Conservation (phyloP, 2,797 vertebrate species). For the Pteropus rufus region DNA sequence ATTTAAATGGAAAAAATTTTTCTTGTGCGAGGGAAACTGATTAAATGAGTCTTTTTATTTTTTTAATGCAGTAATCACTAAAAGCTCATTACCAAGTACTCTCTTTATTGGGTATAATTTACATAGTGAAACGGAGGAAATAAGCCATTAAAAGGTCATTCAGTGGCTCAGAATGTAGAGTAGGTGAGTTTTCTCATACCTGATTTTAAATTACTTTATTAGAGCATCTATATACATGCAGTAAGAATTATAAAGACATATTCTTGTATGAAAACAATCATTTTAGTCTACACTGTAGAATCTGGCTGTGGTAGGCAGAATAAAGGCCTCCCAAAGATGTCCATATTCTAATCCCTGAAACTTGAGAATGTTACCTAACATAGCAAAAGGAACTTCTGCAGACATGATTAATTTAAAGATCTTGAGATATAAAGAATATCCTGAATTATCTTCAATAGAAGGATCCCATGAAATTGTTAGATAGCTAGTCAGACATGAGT, state of each 20-base stretch:
- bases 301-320: not conserved
- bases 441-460: not conserved
- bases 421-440: not conserved
- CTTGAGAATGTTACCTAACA: not conserved
- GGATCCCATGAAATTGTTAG: not conserved
- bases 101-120: conserved; percentile 41
- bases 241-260: not conserved
- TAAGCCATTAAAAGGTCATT: conserved; percentile 56
- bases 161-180: not conserved
- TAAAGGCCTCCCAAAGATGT: not conserved
- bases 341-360: not conserved
- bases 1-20: not conserved
- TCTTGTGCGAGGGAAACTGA: not conserved
- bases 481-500: no score
- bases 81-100: conserved; percentile 51
- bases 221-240: not conserved
- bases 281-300: not conserved
- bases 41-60: not conserved
- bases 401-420: not conserved
- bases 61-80: not conserved
- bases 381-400: not conserved
- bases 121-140: conserved; percentile 44
- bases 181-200: conserved; percentile 39
- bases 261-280: not conserved
- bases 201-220: conserved; percentile 51